Evolutionary conservation across 1,140 invertebrate species (phyloP), one percentile per base, ranked within the genome.

Genomic region (Drosophila ananassae): DNA sequence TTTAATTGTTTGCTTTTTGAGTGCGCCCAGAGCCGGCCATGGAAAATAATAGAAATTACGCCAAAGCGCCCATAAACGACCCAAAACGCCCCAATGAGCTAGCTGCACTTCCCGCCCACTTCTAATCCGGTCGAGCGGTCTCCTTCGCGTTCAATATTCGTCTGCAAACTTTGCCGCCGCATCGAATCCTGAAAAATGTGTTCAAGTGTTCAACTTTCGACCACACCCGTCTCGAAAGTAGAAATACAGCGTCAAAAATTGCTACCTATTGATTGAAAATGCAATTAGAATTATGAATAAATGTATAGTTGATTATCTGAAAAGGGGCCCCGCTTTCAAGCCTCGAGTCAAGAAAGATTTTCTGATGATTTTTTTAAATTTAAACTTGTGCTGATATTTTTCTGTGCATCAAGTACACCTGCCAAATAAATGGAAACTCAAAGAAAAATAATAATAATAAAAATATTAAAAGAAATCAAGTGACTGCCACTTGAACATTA

Each of bases 31-130:
- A 46, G 62, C 47, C 62, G 50, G 41, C 73, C 57, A 63, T 80
- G 73, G 59, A 82, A 79, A 89, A 89, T 89, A 82, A 89, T 87
- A 83, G 85, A 89, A 87, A 89, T 87, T 89, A 83, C 75, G 68
- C 63, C 73, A 83, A 82, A 87, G 76, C 83, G 79, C 58, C 79
- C 63, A 87, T 87, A 87, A 87, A 77, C 67, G 82, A 4, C 34
- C 62, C 51, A 17, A 21, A 47, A 47, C 17, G 17, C 44, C 53
- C 71, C 61, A 68, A 76, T 62, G 78, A 68, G 74, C 75, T 87
- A 68, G 74, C 75, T 87, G 82, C 81, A 85, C 59, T 77, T 73
- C 32, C 44, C 67, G 2, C 61, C 53, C 24, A 56, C 46, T 63
- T 63, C 71, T 73, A 73, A 73, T 73, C 52, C 39, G 25, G 30